Evolutionary conservation across 92 coral and sea anemone species (phyloP).

Genomic region (Parazoanthus swiftii): DNA sequence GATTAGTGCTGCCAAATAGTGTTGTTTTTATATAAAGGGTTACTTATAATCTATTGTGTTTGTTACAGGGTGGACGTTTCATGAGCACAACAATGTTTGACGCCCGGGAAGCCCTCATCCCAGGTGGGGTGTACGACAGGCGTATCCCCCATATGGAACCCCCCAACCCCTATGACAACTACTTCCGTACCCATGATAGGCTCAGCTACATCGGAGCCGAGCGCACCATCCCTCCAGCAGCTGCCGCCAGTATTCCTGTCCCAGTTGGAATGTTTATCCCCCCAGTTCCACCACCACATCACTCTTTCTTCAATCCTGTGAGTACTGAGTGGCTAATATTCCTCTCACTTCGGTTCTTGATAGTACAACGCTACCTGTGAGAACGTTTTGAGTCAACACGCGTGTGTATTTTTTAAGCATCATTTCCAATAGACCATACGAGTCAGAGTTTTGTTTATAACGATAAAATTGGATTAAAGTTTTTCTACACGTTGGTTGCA

Average conservation of each 20-base stretch:
- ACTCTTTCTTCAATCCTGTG: conserved; percentile 94
- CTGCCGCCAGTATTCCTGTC: conserved; percentile 97
- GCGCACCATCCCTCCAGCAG: conserved; percentile 94
- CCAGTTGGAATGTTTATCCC: conserved; percentile 99
- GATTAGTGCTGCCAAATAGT: neutral
- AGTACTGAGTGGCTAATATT: conserved; percentile 3
- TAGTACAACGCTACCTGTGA: no score
- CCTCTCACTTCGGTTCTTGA: no score
- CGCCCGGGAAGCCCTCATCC: conserved; percentile 97
- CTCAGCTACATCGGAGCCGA: conserved; percentile 98
- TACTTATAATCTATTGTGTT: neutral
- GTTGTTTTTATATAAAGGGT: neutral
- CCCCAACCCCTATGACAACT: conserved; percentile 88
- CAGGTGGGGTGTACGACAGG: conserved; percentile 92
- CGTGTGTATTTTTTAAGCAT: no score
- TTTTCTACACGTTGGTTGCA: no score
- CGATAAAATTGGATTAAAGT: no score
- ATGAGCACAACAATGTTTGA: conserved; percentile 99
- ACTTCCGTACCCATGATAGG: conserved; percentile 98
- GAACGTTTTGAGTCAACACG: no score
- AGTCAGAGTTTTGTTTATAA: no score
- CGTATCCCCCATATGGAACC: conserved; percentile 91
- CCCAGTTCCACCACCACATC: conserved; percentile 98
- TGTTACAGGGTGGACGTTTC: conserved; percentile 90
- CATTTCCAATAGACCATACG: no score